phyloP scores from a whole-genome alignment of 2,797 vertebrate genomes.

The Selene dorsalis region DNA sequence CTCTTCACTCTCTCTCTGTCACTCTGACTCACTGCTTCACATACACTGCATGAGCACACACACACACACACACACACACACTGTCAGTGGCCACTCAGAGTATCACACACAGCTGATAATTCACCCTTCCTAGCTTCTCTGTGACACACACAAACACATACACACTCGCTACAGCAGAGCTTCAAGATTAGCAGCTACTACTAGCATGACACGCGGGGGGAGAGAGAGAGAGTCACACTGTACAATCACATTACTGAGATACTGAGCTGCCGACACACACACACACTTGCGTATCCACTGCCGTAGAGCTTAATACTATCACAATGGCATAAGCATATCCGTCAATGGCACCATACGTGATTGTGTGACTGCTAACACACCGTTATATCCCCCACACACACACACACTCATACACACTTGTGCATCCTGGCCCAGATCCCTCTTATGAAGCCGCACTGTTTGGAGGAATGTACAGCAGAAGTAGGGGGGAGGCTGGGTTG shows the following conservation, averaged over 20 bases:
- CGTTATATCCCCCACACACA: slow-evolving; percentile 48
- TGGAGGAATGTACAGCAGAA: slow-evolving; percentile 78
- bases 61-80: slow-evolving; percentile 14
- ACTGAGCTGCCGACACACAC: slow-evolving; percentile 16
- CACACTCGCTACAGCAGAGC: slow-evolving; percentile 40
- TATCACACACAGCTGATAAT: slow-evolving; percentile 37
- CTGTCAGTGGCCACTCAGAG: slow-evolving; percentile 39
- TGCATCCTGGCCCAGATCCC: slow-evolving; percentile 75
- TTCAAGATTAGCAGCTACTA: slow-evolving; percentile 64
- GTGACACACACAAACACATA: slow-evolving; percentile 27
- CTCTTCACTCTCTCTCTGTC: slow-evolving; percentile 47
- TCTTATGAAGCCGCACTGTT: slow-evolving; percentile 74
- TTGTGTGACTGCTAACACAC: slow-evolving; percentile 55
- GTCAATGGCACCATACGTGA: slow-evolving; percentile 54
- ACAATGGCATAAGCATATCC: slow-evolving; percentile 56
- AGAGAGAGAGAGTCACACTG: slow-evolving; percentile 27
- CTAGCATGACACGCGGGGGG: slow-evolving; percentile 44
- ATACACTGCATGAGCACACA: slow-evolving; percentile 32
- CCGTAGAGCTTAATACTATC: slow-evolving; percentile 35
- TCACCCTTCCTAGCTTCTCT: slow-evolving; percentile 34
- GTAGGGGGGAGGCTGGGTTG: slow-evolving; percentile 5
- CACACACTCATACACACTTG: slow-evolving; percentile 34
- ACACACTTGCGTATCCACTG: slow-evolving; percentile 36
- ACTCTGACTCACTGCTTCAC: slow-evolving; percentile 62
- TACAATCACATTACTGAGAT: slow-evolving; percentile 30